Base-by-base conservation (phyloP, 2,797 vertebrate species). In the Otolemur crassicaudatus region DNA sequence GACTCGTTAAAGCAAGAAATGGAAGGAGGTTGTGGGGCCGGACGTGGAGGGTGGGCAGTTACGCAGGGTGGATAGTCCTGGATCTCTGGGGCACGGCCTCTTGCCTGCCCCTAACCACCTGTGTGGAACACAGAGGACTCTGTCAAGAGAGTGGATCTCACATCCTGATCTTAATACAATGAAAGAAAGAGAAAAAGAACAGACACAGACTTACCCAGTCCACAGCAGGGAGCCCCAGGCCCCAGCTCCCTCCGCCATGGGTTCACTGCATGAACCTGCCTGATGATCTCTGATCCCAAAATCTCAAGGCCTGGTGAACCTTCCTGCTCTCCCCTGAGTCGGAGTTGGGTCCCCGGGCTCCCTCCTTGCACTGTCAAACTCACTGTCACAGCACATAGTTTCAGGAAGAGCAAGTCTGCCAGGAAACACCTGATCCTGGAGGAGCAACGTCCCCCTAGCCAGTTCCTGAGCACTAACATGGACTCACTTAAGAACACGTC, bases 361-460 rank as follows among this genome's bases (percentile, higher is more conserved):
- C 56, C 31, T 20, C 0, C 0, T 23, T 7, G n/a, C 3, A 0
- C 19, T 7, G n/a, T 27, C 63, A 25, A 4, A 23, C 58, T 25
- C 3, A 0, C 19, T 7, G n/a, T 27, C 63, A 25, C 3, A 23
- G 63, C 29, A 8, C 22, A 3, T 3, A 11, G n/a, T 69, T 46
- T 49, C 43, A 9, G 17, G n/a, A 16, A 17, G 17, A 84, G 58
- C 3, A 1, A 31, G 46, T 56, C 25, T 56, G 40, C 23, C 60
- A 34, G n/a, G 43, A 63, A 67, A 49, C 10, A 0, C 5, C n/a
- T 63, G 7, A 3, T n/a, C 69, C n/a, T n/a, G 12, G 73, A 29
- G 23, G 13, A 17, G 7, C 46, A 12, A 2, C 3, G 1, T 37
- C 65, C 14, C 5, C 61, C 56, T 7, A 4, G 46, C 31, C 34